A percentile compares a stretch with the other conserved stretches of the same genome.
Evolutionary conservation across 64 coral and sea anemone species (phyloP).

Genomic region (Hydrozoanthus tunicans): DNA sequence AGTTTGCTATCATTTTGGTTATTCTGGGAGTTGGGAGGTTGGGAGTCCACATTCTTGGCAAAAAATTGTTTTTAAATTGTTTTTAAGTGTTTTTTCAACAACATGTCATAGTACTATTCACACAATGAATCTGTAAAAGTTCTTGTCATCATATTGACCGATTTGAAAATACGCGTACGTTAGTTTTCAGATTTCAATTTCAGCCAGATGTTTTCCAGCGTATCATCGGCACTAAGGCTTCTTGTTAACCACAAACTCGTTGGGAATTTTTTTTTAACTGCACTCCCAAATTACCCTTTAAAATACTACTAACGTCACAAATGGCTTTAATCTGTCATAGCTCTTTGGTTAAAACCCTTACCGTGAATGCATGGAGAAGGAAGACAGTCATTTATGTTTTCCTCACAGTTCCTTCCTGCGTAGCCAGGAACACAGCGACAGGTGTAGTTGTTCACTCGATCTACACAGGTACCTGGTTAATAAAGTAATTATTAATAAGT

Average conservation of each 20-base stretch:
- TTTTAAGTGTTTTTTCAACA: not conserved
- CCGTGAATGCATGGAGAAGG: conserved; percentile 8
- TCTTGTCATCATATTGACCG: too few species aligned
- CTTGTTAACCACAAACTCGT: too few species aligned
- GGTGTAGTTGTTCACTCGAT: conserved; percentile 23
- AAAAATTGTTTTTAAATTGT: not conserved
- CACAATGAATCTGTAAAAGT: too few species aligned
- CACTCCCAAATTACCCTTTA: too few species aligned
- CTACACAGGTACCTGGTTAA: not conserved
- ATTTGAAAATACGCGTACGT: too few species aligned
- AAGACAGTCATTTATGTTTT: conserved; percentile 12
- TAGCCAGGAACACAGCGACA: not conserved
- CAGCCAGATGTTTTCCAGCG: too few species aligned
- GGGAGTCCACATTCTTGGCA: too few species aligned
- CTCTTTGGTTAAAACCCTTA: not conserved
- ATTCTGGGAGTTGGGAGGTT: too few species aligned
- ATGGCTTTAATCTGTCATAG: not conserved
- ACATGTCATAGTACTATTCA: too few species aligned
- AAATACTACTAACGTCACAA: not conserved
- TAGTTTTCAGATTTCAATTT: too few species aligned
- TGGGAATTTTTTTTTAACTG: too few species aligned
- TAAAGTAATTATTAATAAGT: not conserved
- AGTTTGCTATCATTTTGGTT: not conserved
- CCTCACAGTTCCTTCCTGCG: not conserved
- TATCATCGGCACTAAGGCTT: too few species aligned